Evolutionary conservation across 1,140 invertebrate genomes (phyloP), one percentile per base, ranked within the genome.

Genomic region (Drosophila ercepeae): DNA sequence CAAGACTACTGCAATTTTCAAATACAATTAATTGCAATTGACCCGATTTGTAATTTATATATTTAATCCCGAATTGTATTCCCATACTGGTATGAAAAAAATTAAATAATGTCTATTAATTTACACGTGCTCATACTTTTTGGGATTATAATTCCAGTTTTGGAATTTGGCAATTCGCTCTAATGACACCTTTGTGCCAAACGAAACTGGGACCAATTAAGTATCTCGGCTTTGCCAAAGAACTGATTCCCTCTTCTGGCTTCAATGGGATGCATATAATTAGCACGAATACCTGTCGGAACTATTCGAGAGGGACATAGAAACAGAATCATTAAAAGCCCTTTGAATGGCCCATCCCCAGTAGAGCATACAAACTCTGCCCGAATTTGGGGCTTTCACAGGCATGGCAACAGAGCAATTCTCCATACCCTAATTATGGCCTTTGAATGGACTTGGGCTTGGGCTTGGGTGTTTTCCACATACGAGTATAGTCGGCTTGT

Each of bases 21-120:
- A 72, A 81, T 75, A 77, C 74, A 88, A 86, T 86, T 88, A 86
- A 88, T 88, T 78, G 83, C 77, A 68, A 78, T 78, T 67, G 73
- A 70, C 54, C 59, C 82, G 82, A 71, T 77, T 58, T 76, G 51
- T 44, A 51, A 73, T 88, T 82, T 77, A 75, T 88, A 74, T 86
- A 60, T 81, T 88, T 71, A 63, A 61, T 54, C 46, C 48, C 19
- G n/a, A n/a, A n/a, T n/a, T 29, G 45, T 13, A 49, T 44, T 25
- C 23, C 19, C 58, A 50, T 32, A 7, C 19, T 58, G 64, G 32
- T 52, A 29, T 50, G 27, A 69, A 59, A 48, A 46, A 16, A 29
- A 29, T n/a, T n/a, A 70, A 63, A 45, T 11, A 14, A 75, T 46
- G 44, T 51, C 50, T 64, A 55, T 60, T 59, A 52, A 65, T 75